These are phyloP conservation scores for Pipa parva DNA, from an alignment of 2,113 vertebrate species.

Conservation along the genomic window DNA sequence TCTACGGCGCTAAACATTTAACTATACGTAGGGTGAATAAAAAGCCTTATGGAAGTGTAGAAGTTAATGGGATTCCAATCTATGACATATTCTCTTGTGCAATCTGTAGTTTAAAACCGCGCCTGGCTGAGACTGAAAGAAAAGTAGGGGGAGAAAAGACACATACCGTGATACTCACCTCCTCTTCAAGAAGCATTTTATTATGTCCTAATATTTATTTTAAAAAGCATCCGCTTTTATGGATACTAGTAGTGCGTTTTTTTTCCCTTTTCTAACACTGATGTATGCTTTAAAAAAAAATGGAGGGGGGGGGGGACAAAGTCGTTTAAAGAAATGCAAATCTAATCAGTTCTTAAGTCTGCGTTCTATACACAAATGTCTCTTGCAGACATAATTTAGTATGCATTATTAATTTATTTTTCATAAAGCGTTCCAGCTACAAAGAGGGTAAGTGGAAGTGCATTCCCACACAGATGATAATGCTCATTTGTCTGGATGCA, in stretches of 20 bases:
- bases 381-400: constrained; percentile 68
- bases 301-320: constrained; percentile 25
- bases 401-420: constrained; percentile 75
- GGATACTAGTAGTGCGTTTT: too few species aligned
- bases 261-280: constrained; percentile 39
- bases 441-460: constrained; percentile 58
- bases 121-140: neutral
- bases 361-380: constrained; percentile 65
- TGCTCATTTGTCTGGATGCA: constrained; percentile 55
- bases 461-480: constrained; percentile 49
- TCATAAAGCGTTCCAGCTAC: constrained; percentile 64
- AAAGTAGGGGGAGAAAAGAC: neutral
- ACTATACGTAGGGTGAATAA: constrained; percentile 43
- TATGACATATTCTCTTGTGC: constrained; percentile 11
- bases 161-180: constrained; percentile 16
- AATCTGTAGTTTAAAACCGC: constrained; percentile 4
- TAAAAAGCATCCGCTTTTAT: constrained; percentile 24
- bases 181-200: constrained; percentile 20
- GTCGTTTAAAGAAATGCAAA: constrained; percentile 56
- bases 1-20: constrained; percentile 25
- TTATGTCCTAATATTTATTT: constrained; percentile 41
- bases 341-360: constrained; percentile 65
- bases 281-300: constrained; percentile 19
- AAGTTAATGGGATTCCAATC: constrained; percentile 49
- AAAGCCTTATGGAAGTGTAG: constrained; percentile 46